Conservation (phyloP, 2,888 invertebrate species). For the Cephus runcator region DNA sequence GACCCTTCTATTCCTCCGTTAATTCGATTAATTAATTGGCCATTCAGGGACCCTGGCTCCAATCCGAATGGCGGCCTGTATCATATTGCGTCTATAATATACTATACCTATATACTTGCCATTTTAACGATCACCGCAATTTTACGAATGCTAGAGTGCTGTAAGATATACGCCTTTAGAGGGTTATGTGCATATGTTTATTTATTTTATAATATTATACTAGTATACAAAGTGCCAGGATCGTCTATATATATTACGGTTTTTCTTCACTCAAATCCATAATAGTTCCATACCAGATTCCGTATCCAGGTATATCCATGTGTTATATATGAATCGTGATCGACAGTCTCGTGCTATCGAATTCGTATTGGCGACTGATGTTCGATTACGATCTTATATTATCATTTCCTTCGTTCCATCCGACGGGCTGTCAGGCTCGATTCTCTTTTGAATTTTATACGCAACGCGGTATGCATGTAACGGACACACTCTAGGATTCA, state of each 20-base stretch:
- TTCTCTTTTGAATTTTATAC: neutral
- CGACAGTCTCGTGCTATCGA: neutral
- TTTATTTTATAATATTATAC: slow-evolving; percentile 33
- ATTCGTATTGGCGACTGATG: neutral
- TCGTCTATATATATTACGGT: neutral
- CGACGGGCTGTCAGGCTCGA: neutral
- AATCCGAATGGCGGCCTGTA: neutral
- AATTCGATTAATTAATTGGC: neutral
- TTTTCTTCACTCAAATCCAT: neutral
- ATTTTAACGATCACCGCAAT: slow-evolving; percentile 45
- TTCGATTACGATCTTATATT: neutral
- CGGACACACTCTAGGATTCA: slow-evolving; percentile 63
- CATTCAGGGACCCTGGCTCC: neutral
- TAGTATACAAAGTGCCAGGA: slow-evolving; percentile 9
- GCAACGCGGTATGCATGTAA: slow-evolving; percentile 54
- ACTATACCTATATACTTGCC: slow-evolving; percentile 30
- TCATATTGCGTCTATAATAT: neutral
- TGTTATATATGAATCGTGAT: neutral
- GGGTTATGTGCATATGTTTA: slow-evolving; percentile 55
- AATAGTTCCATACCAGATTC: neutral
- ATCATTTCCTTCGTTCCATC: neutral
- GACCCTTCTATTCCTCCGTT: neutral
- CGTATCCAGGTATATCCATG: neutral
- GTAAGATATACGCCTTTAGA: slow-evolving; percentile 63
- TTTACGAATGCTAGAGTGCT: slow-evolving; percentile 65